Evolutionary conservation across 2,113 vertebrate species (phyloP).

Genomic region (Pangasianodon hypophthalmus): DNA sequence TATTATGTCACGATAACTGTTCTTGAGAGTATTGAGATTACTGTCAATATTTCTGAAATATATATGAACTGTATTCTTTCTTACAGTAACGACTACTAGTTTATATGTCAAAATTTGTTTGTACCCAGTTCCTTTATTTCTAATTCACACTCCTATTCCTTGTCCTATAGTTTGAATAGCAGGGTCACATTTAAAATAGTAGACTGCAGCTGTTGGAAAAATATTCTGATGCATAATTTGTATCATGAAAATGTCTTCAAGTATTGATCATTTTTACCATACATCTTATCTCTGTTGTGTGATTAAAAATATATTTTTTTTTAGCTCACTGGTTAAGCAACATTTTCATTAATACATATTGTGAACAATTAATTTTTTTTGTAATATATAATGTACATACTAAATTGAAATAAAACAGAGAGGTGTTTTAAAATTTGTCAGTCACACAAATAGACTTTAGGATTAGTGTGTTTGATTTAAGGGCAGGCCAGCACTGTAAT

Average conservation of each 20-base stretch:
- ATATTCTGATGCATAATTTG: neutral
- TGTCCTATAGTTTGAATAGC: neutral
- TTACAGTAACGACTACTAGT: neutral
- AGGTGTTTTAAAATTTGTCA: neutral
- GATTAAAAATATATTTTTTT: neutral
- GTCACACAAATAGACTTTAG: neutral
- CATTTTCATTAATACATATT: neutral
- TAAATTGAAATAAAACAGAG: neutral
- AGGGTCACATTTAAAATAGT: neutral
- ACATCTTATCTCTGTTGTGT: neutral
- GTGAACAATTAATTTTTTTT: neutral
- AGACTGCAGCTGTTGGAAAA: neutral
- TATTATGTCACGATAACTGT: neutral
- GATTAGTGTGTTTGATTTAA: slow-evolving; percentile 3
- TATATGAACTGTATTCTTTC: neutral
- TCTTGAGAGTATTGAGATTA: neutral
- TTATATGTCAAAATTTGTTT: neutral
- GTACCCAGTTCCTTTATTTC: neutral
- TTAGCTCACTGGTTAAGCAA: neutral
- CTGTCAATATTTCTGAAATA: neutral
- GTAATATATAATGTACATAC: neutral
- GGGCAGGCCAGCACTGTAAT: neutral
- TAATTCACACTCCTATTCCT: neutral
- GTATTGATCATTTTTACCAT: neutral
- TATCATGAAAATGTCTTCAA: neutral